phyloP scores from a whole-genome alignment of 2,113 vertebrate genomes.

The Paralichthys olivaceus region DNA sequence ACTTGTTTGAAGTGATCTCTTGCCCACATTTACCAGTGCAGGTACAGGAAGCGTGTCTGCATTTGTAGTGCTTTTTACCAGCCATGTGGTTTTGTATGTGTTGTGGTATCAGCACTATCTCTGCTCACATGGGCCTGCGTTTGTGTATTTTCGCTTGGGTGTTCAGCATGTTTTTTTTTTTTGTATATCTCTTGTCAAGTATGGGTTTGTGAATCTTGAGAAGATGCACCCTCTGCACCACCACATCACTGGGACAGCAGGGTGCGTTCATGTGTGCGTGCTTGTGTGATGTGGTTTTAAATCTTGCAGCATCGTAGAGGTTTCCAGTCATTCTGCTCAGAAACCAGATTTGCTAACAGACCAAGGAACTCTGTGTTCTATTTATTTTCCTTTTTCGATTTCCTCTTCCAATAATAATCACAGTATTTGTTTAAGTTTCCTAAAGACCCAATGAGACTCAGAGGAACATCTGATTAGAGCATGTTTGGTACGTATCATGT shows the following conservation, averaged over 20 bases:
- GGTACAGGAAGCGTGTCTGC: constrained; percentile 47
- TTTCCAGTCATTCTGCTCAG: constrained; percentile 67
- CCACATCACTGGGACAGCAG: constrained; percentile 33
- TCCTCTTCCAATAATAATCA: constrained; percentile 20
- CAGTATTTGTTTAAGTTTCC: constrained; percentile 25
- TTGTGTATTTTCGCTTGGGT: background rate
- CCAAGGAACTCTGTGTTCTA: constrained; percentile 45
- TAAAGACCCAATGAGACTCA: constrained; percentile 1
- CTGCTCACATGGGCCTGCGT: constrained; percentile 10
- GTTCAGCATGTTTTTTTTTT: constrained; percentile 28
- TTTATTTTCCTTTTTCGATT: constrained; percentile 34
- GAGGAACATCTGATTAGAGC: background rate
- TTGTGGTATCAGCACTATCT: constrained; percentile 29
- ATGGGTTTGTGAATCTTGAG: background rate
- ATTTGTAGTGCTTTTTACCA: constrained; percentile 37
- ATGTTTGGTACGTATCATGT: background rate
- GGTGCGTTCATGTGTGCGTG: background rate
- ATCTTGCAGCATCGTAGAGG: constrained; percentile 45
- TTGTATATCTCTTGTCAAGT: constrained; percentile 2
- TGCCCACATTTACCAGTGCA: constrained; percentile 29
- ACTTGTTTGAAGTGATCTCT: constrained; percentile 8
- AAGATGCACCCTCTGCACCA: constrained; percentile 17
- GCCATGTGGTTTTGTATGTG: constrained; percentile 42
- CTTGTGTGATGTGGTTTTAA: constrained; percentile 50
- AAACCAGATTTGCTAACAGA: constrained; percentile 37